These are phyloP conservation scores for Acanthurus leucopareius DNA, from an alignment of 2,797 vertebrate genomes.

Conservation along the genomic window DNA sequence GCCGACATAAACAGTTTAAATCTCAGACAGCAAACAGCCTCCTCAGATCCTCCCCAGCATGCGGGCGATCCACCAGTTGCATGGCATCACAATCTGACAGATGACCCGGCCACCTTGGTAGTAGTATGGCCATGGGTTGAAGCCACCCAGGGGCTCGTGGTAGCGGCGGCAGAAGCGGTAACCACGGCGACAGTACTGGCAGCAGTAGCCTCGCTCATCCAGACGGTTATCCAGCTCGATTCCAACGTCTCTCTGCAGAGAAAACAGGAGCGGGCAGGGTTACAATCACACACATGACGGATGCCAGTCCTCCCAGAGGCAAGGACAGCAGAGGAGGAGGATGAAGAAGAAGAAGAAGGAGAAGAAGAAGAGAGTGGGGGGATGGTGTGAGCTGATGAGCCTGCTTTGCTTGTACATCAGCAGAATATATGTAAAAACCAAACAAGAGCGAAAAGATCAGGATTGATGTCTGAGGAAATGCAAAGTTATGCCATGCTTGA, in stretches of 20 bases:
- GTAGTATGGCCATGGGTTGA: conserved; percentile 95
- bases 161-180: conserved; percentile 93
- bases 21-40: conserved; percentile 16
- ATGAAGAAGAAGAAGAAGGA: conserved; percentile 22
- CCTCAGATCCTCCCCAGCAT: conserved; percentile 94
- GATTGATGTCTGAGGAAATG: conserved; percentile 64
- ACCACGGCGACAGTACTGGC: conserved; percentile 92
- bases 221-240: conserved; percentile 92
- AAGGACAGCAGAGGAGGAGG: conserved; percentile 56
- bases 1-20: conserved; percentile 39
- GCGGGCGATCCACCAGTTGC: conserved; percentile 98
- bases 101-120: conserved; percentile 95
- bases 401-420: conserved; percentile 61
- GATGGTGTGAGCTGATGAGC: conserved; percentile 69
- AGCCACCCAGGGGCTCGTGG: conserved; percentile 93
- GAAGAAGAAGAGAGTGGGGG: not conserved
- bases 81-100: conserved; percentile 97
- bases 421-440: conserved; percentile 62
- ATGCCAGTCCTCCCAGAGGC: conserved; percentile 69
- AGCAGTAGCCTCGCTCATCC: conserved; percentile 94
- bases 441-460: conserved; percentile 65
- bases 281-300: conserved; percentile 72
- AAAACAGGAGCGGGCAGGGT: conserved; percentile 69
- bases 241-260: conserved; percentile 90
- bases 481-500: conserved; percentile 64